Base-by-base conservation (phyloP, 2,797 vertebrate species). In the Gymnoscopelus microlampas region DNA sequence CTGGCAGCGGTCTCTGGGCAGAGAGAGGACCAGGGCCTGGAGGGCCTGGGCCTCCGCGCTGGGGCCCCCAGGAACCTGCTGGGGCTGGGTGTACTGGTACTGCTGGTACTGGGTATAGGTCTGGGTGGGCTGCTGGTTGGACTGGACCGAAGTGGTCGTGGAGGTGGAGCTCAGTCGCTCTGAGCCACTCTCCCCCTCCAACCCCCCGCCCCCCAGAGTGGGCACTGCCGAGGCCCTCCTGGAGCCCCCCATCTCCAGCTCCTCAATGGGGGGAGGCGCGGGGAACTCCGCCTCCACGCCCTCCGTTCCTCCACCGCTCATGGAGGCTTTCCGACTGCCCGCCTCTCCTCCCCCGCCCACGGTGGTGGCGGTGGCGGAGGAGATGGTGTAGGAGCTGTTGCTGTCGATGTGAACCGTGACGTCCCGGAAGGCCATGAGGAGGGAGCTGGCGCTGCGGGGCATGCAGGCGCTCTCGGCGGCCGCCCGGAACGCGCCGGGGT, bases 371-470 rank as follows among this genome's bases (percentile, higher is more conserved):
- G 93, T 88, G 82, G 95, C 94, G 0, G 98, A 97, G 53, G 97
- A 98, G 68, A 98, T 96, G 11, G 96, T 98, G 88, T 98, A 98
- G 71, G 91, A 92, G 86, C 97, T 99, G 84, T 97, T 96, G 91
- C 93, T 97, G 92, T 98, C 98, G 0, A 99, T 98, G 91, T 99
- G 98, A 71, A 99, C 97, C 0, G 97, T 99, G 83, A 99, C 98
- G 0, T 99, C 97, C 70, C 96, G 93, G 91, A 99, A 98, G 73
- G 97, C 98, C 98, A 99, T 98, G 94, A 99, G 98, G 78, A 99
- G 94, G 2, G 97, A 98, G 83, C 98, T 95, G 82, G 96, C 94
- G 56, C 96, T 97, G 77, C 94, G 96, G n/a, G 97, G 93, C 56
- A 97, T 68, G 72, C 93, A 86, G 13, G 94, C 81, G 0, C 92